These are phyloP conservation scores for Glaucidium brasilianum DNA, from an alignment of 2,113 vertebrate species.

Conservation along the genomic window DNA sequence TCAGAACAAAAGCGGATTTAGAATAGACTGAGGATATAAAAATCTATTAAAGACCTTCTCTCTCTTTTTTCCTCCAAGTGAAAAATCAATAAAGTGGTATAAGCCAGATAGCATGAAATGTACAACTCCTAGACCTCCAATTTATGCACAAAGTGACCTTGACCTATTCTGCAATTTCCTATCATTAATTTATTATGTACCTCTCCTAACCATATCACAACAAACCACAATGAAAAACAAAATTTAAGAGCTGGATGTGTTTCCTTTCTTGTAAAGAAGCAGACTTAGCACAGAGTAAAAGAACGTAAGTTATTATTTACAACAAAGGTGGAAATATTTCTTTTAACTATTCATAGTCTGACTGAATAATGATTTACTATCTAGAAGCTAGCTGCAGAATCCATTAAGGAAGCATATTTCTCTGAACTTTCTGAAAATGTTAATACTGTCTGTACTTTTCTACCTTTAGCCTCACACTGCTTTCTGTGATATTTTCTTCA, in stretches of 20 bases:
- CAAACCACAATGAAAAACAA: conserved; percentile 32
- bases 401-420: background rate
- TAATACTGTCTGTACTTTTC: background rate
- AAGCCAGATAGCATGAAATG: conserved; percentile 32
- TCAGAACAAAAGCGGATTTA: conserved; percentile 30
- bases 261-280: conserved; percentile 17
- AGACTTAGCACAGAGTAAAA: background rate
- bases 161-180: conserved; percentile 62
- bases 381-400: background rate
- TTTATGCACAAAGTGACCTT: conserved; percentile 53
- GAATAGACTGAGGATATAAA: conserved; percentile 51
- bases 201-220: background rate
- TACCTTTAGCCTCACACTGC: background rate
- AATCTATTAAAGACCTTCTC: conserved; percentile 42
- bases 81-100: conserved; percentile 60
- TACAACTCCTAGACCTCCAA: conserved; percentile 26
- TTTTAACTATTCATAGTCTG: background rate
- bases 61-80: conserved; percentile 16
- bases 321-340: background rate
- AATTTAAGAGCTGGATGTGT: background rate
- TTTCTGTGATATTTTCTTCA: background rate
- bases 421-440: background rate
- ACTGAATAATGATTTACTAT: background rate
- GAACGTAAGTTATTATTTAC: background rate
- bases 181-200: conserved; percentile 50